Evolutionary conservation across 2,888 invertebrate genomes (phyloP).

Genomic region (Tetranychus piercei): DNA sequence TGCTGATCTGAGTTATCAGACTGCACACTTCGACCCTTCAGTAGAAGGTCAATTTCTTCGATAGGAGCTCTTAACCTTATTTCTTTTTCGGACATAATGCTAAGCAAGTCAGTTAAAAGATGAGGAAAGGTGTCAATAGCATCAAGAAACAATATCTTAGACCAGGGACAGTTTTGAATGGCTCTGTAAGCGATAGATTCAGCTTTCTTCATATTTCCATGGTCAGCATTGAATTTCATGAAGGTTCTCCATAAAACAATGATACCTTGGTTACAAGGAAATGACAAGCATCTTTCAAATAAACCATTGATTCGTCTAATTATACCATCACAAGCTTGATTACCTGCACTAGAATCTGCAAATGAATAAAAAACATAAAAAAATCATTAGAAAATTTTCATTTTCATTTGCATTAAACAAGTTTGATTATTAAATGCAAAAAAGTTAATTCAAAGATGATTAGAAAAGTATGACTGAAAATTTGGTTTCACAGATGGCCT

Average conservation of each 20-base stretch:
- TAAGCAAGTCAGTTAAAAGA: constrained; percentile 32
- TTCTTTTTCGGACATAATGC: constrained; percentile 35
- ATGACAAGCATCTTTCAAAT: constrained; percentile 10
- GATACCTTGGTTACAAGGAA: constrained; percentile 1
- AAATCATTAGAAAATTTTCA: constrained; percentile 5
- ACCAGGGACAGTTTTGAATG: constrained; percentile 34
- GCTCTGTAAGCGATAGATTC: constrained; percentile 34
- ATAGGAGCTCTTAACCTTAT: constrained; percentile 34
- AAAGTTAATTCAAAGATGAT: no score
- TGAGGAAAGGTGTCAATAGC: constrained; percentile 31
- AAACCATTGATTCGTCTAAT: background rate
- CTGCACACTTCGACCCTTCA: background rate
- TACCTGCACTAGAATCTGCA: background rate
- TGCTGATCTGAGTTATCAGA: background rate
- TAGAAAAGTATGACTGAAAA: background rate
- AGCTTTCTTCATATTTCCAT: constrained; percentile 28
- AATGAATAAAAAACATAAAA: constrained; percentile 9
- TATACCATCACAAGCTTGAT: background rate
- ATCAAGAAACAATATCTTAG: constrained; percentile 32
- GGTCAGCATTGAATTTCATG: constrained; percentile 27
- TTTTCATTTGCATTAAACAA: background rate
- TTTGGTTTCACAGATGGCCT: background rate
- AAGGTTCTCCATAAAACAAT: background rate
- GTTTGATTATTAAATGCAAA: no score
- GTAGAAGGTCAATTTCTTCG: constrained; percentile 34